Evolutionary conservation across 64 coral and sea anemone genomes (phyloP).

Genomic region (Montipora efflorescens): DNA sequence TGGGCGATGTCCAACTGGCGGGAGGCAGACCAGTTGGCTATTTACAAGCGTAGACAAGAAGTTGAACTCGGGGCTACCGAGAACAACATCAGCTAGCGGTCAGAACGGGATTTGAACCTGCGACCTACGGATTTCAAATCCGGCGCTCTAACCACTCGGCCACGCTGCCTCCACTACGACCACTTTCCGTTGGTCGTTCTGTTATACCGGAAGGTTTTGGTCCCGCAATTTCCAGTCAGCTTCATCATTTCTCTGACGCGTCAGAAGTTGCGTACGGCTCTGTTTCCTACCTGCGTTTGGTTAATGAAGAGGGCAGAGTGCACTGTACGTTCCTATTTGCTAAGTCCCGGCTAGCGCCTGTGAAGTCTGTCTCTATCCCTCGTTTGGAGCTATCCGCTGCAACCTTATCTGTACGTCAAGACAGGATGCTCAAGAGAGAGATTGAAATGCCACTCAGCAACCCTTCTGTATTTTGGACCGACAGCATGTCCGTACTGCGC

Average conservation of each 20-base stretch:
- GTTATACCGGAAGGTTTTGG: not conserved
- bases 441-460: not conserved
- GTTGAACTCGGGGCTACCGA: no score
- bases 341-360: not conserved
- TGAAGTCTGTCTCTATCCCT: not conserved
- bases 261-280: not conserved
- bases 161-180: no score
- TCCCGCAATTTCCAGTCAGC: not conserved
- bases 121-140: no score
- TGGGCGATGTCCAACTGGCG: no score
- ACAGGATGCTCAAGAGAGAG: not conserved
- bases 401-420: not conserved
- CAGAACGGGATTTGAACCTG: no score
- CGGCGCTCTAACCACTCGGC: no score
- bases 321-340: conserved; percentile 17
- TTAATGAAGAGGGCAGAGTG: not conserved
- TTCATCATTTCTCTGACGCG: conserved; percentile 20
- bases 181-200: not conserved
- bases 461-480: not conserved
- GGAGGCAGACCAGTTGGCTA: no score
- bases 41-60: no score
- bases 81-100: no score
- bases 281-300: conserved; percentile 11
- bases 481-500: not conserved
- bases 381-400: not conserved